Conservation (phyloP, 2,888 invertebrate species). For the Meliscaeva auricollis region DNA sequence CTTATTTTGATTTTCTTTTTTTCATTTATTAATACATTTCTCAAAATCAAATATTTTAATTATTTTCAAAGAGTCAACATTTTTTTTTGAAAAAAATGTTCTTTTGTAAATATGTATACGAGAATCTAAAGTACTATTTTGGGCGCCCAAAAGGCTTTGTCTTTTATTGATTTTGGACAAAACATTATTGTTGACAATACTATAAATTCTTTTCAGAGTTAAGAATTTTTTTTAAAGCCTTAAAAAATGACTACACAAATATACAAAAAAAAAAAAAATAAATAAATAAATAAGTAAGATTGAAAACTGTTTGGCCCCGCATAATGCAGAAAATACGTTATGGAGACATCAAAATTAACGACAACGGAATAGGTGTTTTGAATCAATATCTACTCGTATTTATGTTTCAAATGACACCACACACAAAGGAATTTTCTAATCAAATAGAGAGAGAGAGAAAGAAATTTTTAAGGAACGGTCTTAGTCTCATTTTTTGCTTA, state of each 20-base stretch:
- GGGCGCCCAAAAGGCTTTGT: conserved; percentile 10
- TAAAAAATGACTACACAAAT: conserved; percentile 52
- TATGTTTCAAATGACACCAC: conserved; percentile 55
- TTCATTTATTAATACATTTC: conserved; percentile 61
- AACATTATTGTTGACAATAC: conserved; percentile 28
- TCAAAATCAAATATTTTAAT: conserved; percentile 57
- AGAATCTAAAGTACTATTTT: conserved; percentile 49
- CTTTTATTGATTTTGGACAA: conserved; percentile 48
- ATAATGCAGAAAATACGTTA: conserved; percentile 76
- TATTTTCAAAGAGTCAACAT: conserved; percentile 49
- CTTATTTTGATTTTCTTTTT: conserved; percentile 38
- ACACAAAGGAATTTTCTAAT: conserved; percentile 25
- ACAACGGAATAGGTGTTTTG: conserved; percentile 59
- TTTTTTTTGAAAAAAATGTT: conserved; percentile 26
- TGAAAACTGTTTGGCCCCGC: conserved; percentile 76
- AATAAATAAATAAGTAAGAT: conserved; percentile 65
- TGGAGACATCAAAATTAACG: conserved; percentile 76
- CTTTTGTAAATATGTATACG: conserved; percentile 69
- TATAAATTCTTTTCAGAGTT: conserved; percentile 58
- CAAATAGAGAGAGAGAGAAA: not conserved
- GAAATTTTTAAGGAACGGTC: not conserved
- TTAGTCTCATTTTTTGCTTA: conserved; percentile 7
- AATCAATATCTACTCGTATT: conserved; percentile 16
- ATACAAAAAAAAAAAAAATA: conserved; percentile 26
- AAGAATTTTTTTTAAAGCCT: conserved; percentile 41